Evolutionary conservation across 2,113 vertebrate genomes (phyloP).

Genomic region (Salminus brasiliensis): DNA sequence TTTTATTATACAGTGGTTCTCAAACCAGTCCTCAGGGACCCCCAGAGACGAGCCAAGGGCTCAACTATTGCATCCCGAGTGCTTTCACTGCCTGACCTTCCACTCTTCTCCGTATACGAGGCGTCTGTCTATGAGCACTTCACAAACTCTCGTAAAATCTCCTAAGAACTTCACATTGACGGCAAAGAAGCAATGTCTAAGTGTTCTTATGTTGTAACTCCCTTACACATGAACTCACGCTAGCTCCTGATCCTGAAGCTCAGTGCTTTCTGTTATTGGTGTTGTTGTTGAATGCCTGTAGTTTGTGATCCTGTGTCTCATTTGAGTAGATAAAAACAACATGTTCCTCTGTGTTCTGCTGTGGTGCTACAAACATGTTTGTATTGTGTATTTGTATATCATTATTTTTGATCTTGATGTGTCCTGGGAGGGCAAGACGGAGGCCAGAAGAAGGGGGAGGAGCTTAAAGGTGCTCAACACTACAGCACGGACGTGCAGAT

Average conservation of each 20-base stretch:
- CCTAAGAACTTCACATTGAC: background rate
- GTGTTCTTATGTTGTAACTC: background rate
- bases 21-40: too few species aligned
- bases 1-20: too few species aligned
- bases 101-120: background rate
- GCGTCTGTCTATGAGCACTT: background rate
- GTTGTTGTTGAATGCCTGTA: slow-evolving; percentile 23
- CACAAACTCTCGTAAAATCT: background rate
- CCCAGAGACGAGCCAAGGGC: too few species aligned
- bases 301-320: slow-evolving; percentile 41
- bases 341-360: slow-evolving; percentile 33
- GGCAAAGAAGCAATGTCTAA: background rate
- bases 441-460: slow-evolving; percentile 9
- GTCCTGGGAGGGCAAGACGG: slow-evolving; percentile 17
- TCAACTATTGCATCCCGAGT: too few species aligned
- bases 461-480: slow-evolving; percentile 30
- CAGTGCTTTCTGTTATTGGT: background rate
- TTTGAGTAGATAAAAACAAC: too few species aligned
- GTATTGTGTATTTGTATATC: slow-evolving; percentile 29
- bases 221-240: background rate
- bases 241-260: background rate
- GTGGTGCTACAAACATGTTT: slow-evolving; percentile 60
- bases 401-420: slow-evolving; percentile 33
- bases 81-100: too few species aligned
- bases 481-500: background rate